phyloP scores from a whole-genome alignment of 2,888 invertebrate species.

The Amiota mariae region DNA sequence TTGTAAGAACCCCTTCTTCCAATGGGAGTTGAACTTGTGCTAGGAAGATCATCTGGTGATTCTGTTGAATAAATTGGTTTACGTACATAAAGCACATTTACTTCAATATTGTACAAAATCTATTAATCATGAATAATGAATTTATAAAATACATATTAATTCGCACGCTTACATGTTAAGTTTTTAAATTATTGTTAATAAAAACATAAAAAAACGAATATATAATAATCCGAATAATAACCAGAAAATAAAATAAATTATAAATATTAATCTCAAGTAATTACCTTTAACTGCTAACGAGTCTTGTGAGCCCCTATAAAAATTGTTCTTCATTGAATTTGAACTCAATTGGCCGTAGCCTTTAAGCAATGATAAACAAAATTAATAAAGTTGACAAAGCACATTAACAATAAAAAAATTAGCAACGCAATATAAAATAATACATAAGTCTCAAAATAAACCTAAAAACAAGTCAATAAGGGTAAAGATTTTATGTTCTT shows the following conservation, averaged over 20 bases:
- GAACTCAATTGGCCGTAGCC: conserved; percentile 74
- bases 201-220: neutral
- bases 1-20: conserved; percentile 90
- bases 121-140: neutral
- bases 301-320: conserved; percentile 93
- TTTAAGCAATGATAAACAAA: conserved; percentile 47
- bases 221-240: neutral
- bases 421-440: conserved; percentile 40
- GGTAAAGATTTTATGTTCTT: neutral
- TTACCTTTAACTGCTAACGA: conserved; percentile 88
- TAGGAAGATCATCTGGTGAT: conserved; percentile 75
- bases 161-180: neutral
- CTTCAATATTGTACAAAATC: neutral
- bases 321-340: conserved; percentile 88
- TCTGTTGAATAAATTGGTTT: conserved; percentile 61
- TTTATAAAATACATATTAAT: conserved; percentile 28
- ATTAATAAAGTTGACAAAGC: conserved; percentile 38
- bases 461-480: neutral
- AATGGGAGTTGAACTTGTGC: conserved; percentile 79
- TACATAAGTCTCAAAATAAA: too few species aligned
- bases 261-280: conserved; percentile 52
- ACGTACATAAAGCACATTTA: conserved; percentile 29
- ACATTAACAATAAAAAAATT: conserved; percentile 46
- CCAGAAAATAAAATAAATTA: neutral
- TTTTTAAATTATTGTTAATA: conserved; percentile 3